Evolutionary conservation across 2,888 invertebrate genomes (phyloP).

Genomic region (Diaprepes abbreviatus): DNA sequence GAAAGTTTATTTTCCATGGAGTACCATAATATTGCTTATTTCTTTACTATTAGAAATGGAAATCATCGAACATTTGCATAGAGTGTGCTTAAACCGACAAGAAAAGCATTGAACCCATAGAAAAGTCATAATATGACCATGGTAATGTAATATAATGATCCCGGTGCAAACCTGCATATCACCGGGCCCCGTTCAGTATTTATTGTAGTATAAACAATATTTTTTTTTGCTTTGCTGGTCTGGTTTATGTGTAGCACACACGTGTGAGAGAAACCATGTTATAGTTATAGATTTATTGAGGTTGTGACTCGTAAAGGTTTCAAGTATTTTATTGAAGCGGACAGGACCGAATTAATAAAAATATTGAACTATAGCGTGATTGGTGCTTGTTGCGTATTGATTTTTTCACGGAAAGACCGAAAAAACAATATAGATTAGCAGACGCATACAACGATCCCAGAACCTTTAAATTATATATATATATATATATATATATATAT

Average conservation of each 20-base stretch:
- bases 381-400: no score
- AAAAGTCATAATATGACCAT: slow-evolving; percentile 24
- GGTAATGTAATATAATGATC: slow-evolving; percentile 38
- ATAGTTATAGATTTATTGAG: slow-evolving; percentile 41
- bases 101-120: slow-evolving; percentile 26
- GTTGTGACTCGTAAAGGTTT: slow-evolving; percentile 37
- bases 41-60: no score
- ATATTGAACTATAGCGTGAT: no score
- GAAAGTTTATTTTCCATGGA: no score
- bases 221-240: slow-evolving; percentile 32
- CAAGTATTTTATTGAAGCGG: slow-evolving; percentile 18
- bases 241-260: slow-evolving; percentile 40
- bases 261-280: slow-evolving; percentile 32
- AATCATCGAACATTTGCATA: no score
- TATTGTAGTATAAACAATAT: slow-evolving; percentile 53
- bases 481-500: no score
- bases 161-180: slow-evolving; percentile 20
- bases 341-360: slow-evolving; percentile 11
- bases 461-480: no score
- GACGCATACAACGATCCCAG: no score
- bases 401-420: no score
- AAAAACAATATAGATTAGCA: no score
- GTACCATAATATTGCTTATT: no score
- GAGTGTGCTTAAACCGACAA: background rate
- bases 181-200: slow-evolving; percentile 28